phyloP scores from a whole-genome alignment of 2,888 invertebrate genomes.

The Agrenia bidenticulata region DNA sequence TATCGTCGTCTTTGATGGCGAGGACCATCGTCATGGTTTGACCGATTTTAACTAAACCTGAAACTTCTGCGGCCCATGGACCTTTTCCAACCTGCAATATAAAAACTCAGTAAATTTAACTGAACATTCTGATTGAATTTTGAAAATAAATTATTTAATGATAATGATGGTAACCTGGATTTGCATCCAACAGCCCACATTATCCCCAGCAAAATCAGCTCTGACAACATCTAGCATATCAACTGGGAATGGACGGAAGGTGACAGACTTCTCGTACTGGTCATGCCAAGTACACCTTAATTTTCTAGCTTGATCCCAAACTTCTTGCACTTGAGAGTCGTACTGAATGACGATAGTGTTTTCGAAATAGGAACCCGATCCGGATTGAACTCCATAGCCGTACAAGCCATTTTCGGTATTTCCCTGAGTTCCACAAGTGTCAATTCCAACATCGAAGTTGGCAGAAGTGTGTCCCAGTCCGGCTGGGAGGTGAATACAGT shows the following conservation, averaged over 20 bases:
- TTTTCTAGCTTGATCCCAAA: conserved; percentile 92
- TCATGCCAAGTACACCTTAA: conserved; percentile 78
- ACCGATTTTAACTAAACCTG: conserved; percentile 89
- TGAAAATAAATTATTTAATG: neutral
- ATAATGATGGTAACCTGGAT: conserved; percentile 70
- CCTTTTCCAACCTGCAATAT: conserved; percentile 77
- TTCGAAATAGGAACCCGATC: conserved; percentile 89
- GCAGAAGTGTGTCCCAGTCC: conserved; percentile 82
- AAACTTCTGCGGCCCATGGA: conserved; percentile 90
- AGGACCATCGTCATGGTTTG: conserved; percentile 97
- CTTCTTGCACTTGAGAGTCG: conserved; percentile 84
- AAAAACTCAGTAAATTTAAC: no score
- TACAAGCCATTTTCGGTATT: conserved; percentile 87
- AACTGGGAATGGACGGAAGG: conserved; percentile 90
- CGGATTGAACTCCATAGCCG: conserved; percentile 82
- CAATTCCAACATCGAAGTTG: conserved; percentile 87
- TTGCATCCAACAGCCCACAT: conserved; percentile 97
- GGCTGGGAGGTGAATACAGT: conserved; percentile 87
- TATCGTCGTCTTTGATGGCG: conserved; percentile 91
- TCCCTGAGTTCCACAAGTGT: conserved; percentile 87
- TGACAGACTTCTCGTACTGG: conserved; percentile 91
- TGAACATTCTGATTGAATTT: neutral
- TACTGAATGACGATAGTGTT: conserved; percentile 85
- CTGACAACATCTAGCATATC: conserved; percentile 94
- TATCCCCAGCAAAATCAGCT: conserved; percentile 91